Evolutionary conservation across 2,113 vertebrate species (phyloP).

Genomic region (Progne subis): DNA sequence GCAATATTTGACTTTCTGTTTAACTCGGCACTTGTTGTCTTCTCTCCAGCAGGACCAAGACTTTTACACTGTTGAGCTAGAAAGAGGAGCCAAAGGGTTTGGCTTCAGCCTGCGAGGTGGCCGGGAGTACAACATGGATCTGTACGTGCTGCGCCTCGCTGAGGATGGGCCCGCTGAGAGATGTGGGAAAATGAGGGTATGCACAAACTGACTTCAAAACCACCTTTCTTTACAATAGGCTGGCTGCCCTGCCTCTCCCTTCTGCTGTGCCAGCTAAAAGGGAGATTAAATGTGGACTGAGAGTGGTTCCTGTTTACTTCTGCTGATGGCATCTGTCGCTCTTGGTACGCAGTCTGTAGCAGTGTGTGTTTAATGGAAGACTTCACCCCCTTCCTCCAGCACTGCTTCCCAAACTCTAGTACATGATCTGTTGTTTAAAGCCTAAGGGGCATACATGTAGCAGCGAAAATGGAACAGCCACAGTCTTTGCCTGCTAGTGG

Average conservation of each 20-base stretch:
- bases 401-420: neutral
- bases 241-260: neutral
- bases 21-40: neutral
- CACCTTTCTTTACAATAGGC: neutral
- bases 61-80: constrained; percentile 95
- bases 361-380: neutral
- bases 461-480: neutral
- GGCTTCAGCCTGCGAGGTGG: constrained; percentile 97
- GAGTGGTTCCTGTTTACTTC: neutral
- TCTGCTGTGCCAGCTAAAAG: neutral
- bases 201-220: neutral
- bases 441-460: neutral
- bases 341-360: neutral
- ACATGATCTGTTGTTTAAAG: neutral
- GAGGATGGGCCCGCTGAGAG: constrained; percentile 95
- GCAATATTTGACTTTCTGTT: neutral
- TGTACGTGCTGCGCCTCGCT: constrained; percentile 94
- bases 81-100: constrained; percentile 97
- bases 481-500: neutral
- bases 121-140: constrained; percentile 98
- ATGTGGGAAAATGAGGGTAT: constrained; percentile 97
- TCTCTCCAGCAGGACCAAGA: constrained; percentile 85
- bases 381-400: neutral
- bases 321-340: neutral
- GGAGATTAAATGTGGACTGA: neutral